These are phyloP conservation scores for Clusia tigrina DNA, from an alignment of 2,888 invertebrate species.

Conservation along the genomic window DNA sequence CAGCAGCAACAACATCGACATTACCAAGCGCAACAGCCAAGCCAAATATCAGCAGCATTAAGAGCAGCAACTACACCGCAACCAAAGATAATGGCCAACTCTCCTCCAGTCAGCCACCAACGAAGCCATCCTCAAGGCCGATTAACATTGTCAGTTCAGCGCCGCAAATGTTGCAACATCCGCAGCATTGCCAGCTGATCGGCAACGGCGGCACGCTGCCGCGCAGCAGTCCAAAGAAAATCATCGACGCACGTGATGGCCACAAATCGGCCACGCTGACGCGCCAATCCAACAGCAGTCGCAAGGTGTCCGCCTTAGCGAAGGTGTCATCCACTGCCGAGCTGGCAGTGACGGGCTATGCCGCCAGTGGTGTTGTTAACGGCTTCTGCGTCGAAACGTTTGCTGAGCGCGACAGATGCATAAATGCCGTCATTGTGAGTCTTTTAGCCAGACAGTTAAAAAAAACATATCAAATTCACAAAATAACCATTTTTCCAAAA, in stretches of 20 bases:
- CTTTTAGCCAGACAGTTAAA: no score
- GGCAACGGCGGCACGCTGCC: constrained; percentile 57
- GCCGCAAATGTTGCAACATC: constrained; percentile 43
- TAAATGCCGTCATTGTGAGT: constrained; percentile 65
- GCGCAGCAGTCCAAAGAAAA: constrained; percentile 57
- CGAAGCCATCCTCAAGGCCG: constrained; percentile 14
- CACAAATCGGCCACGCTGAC: constrained; percentile 58
- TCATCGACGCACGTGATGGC: constrained; percentile 42
- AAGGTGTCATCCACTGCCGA: constrained; percentile 56
- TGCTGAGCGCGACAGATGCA: constrained; percentile 60
- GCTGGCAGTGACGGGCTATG: constrained; percentile 43
- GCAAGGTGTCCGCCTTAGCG: constrained; percentile 43
- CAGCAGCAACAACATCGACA: constrained; percentile 8
- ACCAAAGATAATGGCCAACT: constrained; percentile 35
- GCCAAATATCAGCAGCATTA: constrained; percentile 10
- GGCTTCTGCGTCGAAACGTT: constrained; percentile 36
- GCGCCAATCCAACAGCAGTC: constrained; percentile 46
- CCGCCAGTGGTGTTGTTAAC: constrained; percentile 29
- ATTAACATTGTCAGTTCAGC: constrained; percentile 40
- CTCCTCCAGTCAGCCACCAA: constrained; percentile 11
- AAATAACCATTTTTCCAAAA: constrained; percentile 27
- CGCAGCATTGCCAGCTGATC: constrained; percentile 49
- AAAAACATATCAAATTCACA: not conserved
- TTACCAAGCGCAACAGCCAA: constrained; percentile 8
- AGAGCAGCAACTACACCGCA: constrained; percentile 19